Conservation (phyloP, 2,888 invertebrate species). For the Ennomos fuscantarius region DNA sequence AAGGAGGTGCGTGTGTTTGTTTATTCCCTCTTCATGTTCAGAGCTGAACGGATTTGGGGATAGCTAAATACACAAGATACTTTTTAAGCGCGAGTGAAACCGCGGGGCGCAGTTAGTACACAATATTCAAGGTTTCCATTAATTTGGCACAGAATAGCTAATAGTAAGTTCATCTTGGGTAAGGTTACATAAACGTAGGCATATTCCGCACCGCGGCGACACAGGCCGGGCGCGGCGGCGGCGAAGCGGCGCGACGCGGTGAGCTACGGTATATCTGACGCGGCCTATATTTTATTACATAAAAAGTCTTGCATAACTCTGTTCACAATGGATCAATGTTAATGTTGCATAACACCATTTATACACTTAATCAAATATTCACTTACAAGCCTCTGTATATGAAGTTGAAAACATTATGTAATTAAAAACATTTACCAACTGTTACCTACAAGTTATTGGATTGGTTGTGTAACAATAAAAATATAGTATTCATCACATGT, state of each 20-base stretch:
- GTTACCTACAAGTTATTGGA: not conserved
- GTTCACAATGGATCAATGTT: slow-evolving; percentile 33
- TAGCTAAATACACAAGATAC: no score
- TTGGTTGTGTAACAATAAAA: slow-evolving; percentile 27
- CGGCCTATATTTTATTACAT: slow-evolving; percentile 30
- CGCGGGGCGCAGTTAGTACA: no score
- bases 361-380: slow-evolving; percentile 9
- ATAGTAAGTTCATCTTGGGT: no score
- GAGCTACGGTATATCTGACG: slow-evolving; percentile 9
- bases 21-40: no score
- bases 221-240: not conserved
- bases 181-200: no score
- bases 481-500: slow-evolving; percentile 45
- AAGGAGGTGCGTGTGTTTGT: no score
- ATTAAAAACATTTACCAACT: not conserved
- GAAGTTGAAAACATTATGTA: slow-evolving; percentile 15
- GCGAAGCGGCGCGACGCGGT: slow-evolving; percentile 1
- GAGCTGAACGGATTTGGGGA: no score
- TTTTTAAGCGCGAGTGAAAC: no score
- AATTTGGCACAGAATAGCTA: no score
- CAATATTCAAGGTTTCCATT: no score
- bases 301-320: slow-evolving; percentile 37
- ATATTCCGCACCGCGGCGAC: no score
- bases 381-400: not conserved
- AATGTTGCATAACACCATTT: slow-evolving; percentile 46